These are phyloP conservation scores for Nebria ingens DNA, from an alignment of 1,140 invertebrate species.

Conservation along the genomic window DNA sequence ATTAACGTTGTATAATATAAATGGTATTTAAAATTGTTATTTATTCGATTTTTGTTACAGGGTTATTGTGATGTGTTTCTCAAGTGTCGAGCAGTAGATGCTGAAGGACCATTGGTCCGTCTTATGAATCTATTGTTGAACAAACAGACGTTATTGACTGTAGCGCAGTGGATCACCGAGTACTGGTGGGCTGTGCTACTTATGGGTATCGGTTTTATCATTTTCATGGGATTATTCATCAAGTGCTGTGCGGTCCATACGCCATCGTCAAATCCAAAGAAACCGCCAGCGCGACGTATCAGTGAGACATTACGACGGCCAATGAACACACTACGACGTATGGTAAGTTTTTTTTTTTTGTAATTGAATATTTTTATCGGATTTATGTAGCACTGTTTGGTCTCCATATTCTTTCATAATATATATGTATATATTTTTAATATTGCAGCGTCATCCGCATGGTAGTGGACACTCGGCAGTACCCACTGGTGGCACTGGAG, in stretches of 20 bases:
- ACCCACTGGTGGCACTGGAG: constrained; percentile 21
- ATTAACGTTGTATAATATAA: constrained; percentile 13
- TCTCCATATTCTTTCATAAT: not conserved
- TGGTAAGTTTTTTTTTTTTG: constrained; percentile 40
- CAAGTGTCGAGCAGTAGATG: constrained; percentile 94
- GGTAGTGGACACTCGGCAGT: constrained; percentile 19
- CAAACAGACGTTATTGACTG: constrained; percentile 71
- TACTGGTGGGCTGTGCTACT: constrained; percentile 96
- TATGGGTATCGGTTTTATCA: constrained; percentile 81
- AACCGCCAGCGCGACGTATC: constrained; percentile 72
- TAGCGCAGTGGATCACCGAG: constrained; percentile 84
- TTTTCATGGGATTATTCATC: constrained; percentile 97
- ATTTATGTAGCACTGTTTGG: too few species aligned
- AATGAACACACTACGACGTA: constrained; percentile 78
- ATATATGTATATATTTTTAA: not conserved
- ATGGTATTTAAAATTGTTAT: constrained; percentile 12
- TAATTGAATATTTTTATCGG: constrained; percentile 16
- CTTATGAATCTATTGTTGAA: constrained; percentile 96
- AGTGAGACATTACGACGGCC: constrained; percentile 79
- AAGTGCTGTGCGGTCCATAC: constrained; percentile 99
- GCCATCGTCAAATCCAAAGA: constrained; percentile 92
- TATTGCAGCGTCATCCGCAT: constrained; percentile 25
- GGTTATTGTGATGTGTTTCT: constrained; percentile 98
- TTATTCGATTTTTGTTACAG: constrained; percentile 37
- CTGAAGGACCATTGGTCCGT: constrained; percentile 91